Conservation (phyloP, 2,113 vertebrate genomes). For the Apistogramma diplotaenia region DNA sequence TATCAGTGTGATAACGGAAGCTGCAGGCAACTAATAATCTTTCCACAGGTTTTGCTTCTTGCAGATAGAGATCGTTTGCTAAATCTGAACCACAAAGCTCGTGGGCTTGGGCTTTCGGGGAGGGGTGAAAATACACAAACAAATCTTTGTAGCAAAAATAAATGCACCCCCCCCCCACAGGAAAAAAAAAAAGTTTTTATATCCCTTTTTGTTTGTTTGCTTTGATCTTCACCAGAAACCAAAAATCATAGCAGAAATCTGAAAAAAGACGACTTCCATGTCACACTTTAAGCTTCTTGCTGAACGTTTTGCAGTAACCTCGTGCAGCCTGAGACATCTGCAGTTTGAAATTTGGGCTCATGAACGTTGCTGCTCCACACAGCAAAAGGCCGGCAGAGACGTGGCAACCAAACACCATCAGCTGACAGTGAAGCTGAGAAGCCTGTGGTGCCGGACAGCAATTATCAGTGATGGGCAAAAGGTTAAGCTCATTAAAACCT, state of each 20-base stretch:
- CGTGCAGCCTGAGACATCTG: too few relatives aligned
- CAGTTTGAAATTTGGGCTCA: too few relatives aligned
- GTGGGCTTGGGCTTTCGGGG: not conserved
- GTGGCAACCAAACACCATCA: accelerated
- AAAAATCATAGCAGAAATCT: too few relatives aligned
- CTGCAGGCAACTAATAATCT: not conserved
- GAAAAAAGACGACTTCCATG: too few relatives aligned
- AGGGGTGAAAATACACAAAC: not conserved
- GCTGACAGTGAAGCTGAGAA: not conserved
- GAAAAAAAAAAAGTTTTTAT: not conserved
- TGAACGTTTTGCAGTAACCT: too few relatives aligned
- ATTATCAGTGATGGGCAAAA: not conserved
- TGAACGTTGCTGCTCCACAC: not conserved
- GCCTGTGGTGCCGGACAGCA: not conserved
- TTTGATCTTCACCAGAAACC: too few relatives aligned
- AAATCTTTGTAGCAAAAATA: not conserved
- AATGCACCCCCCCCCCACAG: too few relatives aligned
- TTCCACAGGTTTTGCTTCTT: not conserved
- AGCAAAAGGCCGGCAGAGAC: not conserved
- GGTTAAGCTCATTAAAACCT: not conserved
- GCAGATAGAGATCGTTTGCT: not conserved
- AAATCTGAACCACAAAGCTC: not conserved
- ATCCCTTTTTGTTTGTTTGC: too few relatives aligned
- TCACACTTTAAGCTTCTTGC: too few relatives aligned
- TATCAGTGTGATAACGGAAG: not conserved